These are phyloP conservation scores for Apamea sordens DNA, from an alignment of 2,888 invertebrate genomes.

Conservation along the genomic window DNA sequence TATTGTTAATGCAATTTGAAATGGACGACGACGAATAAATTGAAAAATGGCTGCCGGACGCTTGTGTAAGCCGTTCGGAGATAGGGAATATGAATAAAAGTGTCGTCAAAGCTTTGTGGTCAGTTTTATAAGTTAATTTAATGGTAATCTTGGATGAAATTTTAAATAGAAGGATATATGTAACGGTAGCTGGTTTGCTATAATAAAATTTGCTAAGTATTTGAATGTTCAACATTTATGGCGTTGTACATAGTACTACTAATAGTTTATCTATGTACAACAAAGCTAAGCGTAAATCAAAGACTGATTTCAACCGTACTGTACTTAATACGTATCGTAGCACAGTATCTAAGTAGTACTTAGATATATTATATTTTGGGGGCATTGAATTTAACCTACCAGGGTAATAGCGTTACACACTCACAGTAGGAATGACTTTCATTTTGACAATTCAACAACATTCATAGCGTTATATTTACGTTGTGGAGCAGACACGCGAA, in stretches of 20 bases:
- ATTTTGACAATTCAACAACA: no score
- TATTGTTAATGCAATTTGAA: conserved; percentile 69
- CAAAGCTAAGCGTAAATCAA: background rate
- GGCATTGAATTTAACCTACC: no score
- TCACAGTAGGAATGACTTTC: no score
- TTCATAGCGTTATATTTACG: no score
- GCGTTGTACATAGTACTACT: background rate
- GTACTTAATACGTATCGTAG: no score
- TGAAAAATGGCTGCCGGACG: conserved; percentile 70
- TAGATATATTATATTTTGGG: no score
- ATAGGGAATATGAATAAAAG: conserved; percentile 49
- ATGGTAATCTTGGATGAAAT: conserved; percentile 21
- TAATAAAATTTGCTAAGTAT: conserved; percentile 14
- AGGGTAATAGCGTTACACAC: no score
- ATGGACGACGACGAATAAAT: conserved; percentile 68
- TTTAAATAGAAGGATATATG: conserved; percentile 11
- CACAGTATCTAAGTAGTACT: no score
- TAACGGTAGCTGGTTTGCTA: conserved; percentile 13
- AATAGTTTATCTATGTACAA: background rate
- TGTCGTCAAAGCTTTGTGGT: conserved; percentile 42
- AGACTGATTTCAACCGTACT: background rate
- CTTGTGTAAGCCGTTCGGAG: conserved; percentile 53
- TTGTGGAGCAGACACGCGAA: no score
- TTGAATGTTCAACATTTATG: background rate
- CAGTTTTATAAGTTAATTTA: conserved; percentile 35